Percentiles rank a stretch among this genome's conserved stretches.
These are phyloP conservation scores for Tangara arthus DNA, from an alignment of 2,797 vertebrate genomes.

Conservation along the genomic window DNA sequence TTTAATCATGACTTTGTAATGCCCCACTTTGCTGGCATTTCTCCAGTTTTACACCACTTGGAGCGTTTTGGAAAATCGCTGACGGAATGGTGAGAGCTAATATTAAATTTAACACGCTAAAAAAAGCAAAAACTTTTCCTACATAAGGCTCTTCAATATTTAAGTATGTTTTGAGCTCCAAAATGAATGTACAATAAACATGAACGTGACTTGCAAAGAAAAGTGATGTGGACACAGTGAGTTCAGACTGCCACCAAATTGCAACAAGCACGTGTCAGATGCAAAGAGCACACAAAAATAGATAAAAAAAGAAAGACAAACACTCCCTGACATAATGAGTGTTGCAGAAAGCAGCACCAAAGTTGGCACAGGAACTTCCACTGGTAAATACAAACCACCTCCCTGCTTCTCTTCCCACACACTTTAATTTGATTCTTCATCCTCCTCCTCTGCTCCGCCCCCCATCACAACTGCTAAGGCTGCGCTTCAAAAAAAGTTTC, in stretches of 20 bases:
- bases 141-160: background rate
- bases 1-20: background rate
- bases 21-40: background rate
- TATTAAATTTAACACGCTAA: background rate
- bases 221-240: rapidly evolving
- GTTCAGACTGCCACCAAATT: background rate
- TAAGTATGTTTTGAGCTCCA: background rate
- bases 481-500: background rate
- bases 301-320: background rate
- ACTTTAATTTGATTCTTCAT: background rate
- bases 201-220: background rate
- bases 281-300: background rate
- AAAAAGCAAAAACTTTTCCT: background rate
- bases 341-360: background rate
- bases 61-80: background rate
- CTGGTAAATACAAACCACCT: background rate
- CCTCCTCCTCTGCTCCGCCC: background rate
- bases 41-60: background rate
- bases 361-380: background rate
- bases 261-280: rapidly evolving
- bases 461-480: background rate
- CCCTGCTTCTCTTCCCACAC: background rate
- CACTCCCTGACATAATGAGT: background rate
- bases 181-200: background rate
- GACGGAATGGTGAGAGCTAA: background rate